Evolutionary conservation across 2,888 invertebrate genomes (phyloP).

Genomic region (Zygothrica quintamaculata): DNA sequence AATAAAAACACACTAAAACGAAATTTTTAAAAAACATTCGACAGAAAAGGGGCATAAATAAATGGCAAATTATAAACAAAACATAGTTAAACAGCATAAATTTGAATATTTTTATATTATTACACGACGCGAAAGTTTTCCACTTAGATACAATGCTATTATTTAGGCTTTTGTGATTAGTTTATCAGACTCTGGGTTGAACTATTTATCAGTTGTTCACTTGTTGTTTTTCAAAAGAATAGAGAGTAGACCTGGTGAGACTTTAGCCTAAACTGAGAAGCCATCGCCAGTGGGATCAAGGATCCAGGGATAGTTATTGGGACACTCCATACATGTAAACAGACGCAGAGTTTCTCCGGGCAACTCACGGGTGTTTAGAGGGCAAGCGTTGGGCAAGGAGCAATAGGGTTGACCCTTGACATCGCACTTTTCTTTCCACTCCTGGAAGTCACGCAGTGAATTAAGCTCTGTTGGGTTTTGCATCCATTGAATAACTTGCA

Average conservation of each 20-base stretch:
- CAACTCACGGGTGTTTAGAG: conserved; percentile 95
- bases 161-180: conserved; percentile 65
- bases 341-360: conserved; percentile 97
- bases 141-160: conserved; percentile 30
- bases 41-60: conserved; percentile 55
- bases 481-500: conserved; percentile 98
- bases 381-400: conserved; percentile 96
- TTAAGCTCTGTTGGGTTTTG: conserved; percentile 94
- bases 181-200: conserved; percentile 85
- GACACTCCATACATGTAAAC: conserved; percentile 96
- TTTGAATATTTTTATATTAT: conserved; percentile 20
- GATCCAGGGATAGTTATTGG: conserved; percentile 97
- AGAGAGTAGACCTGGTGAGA: conserved; percentile 23
- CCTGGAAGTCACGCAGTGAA: conserved; percentile 95
- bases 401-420: conserved; percentile 93
- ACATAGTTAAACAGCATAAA: conserved; percentile 32
- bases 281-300: conserved; percentile 91
- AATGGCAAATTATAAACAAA: conserved; percentile 34
- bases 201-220: conserved; percentile 81
- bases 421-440: conserved; percentile 96
- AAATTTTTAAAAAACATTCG: conserved; percentile 22
- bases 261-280: conserved; percentile 89
- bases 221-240: conserved; percentile 50
- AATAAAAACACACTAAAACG: conserved; percentile 30
- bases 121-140: not conserved